Evolutionary conservation across 2,888 invertebrate species (phyloP).

Genomic region (Allolobophora icterica): DNA sequence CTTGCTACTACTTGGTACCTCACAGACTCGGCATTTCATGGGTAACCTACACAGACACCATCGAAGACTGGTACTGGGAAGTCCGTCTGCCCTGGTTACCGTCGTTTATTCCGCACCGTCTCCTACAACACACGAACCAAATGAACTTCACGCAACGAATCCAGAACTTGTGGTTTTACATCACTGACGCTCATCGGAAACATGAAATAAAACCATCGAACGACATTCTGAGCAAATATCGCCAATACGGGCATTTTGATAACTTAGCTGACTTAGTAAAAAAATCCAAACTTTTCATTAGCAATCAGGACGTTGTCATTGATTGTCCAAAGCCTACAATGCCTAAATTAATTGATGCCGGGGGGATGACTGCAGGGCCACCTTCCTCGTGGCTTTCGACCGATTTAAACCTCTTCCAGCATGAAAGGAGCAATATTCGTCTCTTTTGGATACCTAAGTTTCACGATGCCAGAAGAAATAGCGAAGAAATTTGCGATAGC

Average conservation of each 20-base stretch:
- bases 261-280: not conserved
- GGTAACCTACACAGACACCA: not conserved
- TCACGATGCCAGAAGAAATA: not conserved
- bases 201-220: not conserved
- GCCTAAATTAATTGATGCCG: not conserved
- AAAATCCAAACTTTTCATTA: slow-evolving; percentile 3
- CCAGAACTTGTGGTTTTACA: not conserved
- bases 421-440: slow-evolving; percentile 4
- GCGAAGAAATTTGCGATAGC: not conserved
- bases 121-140: not conserved
- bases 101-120: not conserved
- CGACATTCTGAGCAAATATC: not conserved
- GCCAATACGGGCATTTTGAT: not conserved
- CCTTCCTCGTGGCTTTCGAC: not conserved
- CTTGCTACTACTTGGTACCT: not conserved
- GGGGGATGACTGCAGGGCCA: not conserved
- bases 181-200: not conserved
- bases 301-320: not conserved
- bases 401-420: not conserved
- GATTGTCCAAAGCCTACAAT: slow-evolving; percentile 17
- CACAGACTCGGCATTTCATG: slow-evolving; percentile 24
- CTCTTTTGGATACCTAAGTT: slow-evolving; percentile 28
- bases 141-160: not conserved
- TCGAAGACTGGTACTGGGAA: not conserved
- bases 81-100: slow-evolving; percentile 6